A percentile compares a stretch with the other conserved stretches of the same genome.
These are phyloP conservation scores for Mus pahari DNA, from an alignment of 2,113 vertebrate species.

Conservation along the genomic window DNA sequence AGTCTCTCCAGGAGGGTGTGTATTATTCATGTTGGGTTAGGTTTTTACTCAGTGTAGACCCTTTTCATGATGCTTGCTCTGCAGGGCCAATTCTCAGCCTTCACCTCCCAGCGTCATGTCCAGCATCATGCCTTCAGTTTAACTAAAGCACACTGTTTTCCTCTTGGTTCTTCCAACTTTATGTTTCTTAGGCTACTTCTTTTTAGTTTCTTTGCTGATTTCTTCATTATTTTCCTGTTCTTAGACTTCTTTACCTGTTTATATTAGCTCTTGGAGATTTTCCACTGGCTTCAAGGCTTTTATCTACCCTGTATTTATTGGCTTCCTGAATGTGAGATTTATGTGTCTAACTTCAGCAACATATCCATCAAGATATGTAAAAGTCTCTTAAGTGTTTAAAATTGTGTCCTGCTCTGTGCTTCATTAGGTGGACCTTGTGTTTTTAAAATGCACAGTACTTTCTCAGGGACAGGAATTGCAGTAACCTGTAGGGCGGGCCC, in stretches of 20 bases:
- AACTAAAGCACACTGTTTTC: neutral
- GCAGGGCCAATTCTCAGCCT: neutral
- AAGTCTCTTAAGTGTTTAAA: slow-evolving; percentile 9
- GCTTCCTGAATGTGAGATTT: neutral
- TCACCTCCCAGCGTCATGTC: neutral
- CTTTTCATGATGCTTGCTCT: neutral
- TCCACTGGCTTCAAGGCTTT: too few species aligned
- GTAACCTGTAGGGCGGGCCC: neutral
- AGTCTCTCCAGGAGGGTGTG: neutral
- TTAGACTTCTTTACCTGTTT: neutral
- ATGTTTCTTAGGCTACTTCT: neutral
- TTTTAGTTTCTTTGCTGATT: slow-evolving; percentile 18
- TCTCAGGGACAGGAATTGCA: neutral
- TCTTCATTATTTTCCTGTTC: neutral
- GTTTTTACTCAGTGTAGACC: neutral
- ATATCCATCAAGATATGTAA: neutral
- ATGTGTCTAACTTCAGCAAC: neutral
- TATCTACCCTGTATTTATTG: neutral
- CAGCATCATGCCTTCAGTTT: neutral
- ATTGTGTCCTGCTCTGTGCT: neutral
- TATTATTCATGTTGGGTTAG: neutral
- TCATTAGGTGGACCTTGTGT: neutral
- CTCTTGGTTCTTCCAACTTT: neutral
- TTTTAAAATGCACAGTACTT: neutral
- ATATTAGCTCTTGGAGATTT: neutral